Conservation (phyloP, 2,113 vertebrate genomes). For the Pomatostomus ruficeps region DNA sequence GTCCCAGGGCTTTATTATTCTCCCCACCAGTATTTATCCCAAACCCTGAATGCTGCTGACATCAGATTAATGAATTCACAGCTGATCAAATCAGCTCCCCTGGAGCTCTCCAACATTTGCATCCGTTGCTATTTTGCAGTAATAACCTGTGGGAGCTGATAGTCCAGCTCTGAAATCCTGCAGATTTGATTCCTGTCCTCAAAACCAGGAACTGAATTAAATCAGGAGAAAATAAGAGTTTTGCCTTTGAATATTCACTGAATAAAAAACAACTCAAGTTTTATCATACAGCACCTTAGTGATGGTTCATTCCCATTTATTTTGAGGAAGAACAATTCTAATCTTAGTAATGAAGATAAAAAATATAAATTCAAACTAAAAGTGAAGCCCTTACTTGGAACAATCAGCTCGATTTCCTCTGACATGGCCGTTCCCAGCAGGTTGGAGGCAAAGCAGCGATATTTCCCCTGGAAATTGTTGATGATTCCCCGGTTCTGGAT, state of each 20-base stretch:
- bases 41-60: not conserved
- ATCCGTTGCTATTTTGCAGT: not conserved
- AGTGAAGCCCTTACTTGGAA: constrained; percentile 82
- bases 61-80: not conserved
- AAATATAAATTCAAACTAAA: not conserved
- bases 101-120: not conserved
- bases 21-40: not conserved
- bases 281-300: not conserved
- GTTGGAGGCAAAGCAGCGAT: constrained; percentile 89
- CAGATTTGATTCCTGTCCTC: not conserved
- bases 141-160: not conserved
- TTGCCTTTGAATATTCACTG: not conserved
- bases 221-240: not conserved
- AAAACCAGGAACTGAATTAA: not conserved
- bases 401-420: constrained; percentile 87
- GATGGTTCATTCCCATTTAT: not conserved
- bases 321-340: not conserved
- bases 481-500: constrained; percentile 89
- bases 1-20: not conserved
- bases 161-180: not conserved
- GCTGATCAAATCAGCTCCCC: not conserved
- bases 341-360: not conserved
- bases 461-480: constrained; percentile 87
- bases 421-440: constrained; percentile 87
- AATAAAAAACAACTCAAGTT: not conserved